Evolutionary conservation across 1,140 invertebrate genomes (phyloP), one percentile per base, ranked within the genome.

Genomic region (Portunus trituberculatus): DNA sequence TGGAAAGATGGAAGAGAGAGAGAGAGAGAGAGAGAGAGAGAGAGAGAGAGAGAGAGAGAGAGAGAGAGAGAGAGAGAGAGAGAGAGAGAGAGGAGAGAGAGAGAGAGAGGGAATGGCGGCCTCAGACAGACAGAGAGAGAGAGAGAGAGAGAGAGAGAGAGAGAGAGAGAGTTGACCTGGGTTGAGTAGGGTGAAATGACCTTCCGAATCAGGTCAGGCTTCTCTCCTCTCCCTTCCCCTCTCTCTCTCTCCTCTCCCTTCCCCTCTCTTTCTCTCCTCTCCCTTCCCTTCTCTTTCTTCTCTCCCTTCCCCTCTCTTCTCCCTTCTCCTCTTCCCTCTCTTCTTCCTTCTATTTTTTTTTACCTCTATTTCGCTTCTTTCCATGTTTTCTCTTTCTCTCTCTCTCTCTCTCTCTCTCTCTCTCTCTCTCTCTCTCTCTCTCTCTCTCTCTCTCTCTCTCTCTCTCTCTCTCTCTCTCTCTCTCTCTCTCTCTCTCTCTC

Each of bases 41-140:
- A 59, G 52, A 59, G 52, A 59, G 52, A 59, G 52, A 59, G 52
- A 59, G 52, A 59, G 52, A 59, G 67, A 76, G 67, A 76, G 67
- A 76, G 67, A 76, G 67, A 76, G 67, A 76, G 67, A 76, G 67
- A 76, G 67, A 76, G 67, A 76, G 67, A 76, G 67, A 76, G 67
- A 76, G 67, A 76, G 67, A 76, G 67, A 76, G 67, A 76, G 67
- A 76, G 20, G 67, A 76, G 67, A 76, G 67, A 76, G 67, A 76
- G 67, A 59, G 52, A 59, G 52, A 59, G 52, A 59, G 52, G 20
- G 39, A 39, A 39, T 39, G 39, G 39, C 39, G 39, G 39, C 39
- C 39, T 39, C 39, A 39, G 39, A 39, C 39, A 39, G 39, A 39
- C 39, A 39, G 39, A 39, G 39, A 39, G 39, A 39, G 39, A 39